Percentiles rank a stretch among this genome's conserved stretches.
phyloP scores from a whole-genome alignment of 2,888 invertebrate genomes.

The Epinotia brunnichana region DNA sequence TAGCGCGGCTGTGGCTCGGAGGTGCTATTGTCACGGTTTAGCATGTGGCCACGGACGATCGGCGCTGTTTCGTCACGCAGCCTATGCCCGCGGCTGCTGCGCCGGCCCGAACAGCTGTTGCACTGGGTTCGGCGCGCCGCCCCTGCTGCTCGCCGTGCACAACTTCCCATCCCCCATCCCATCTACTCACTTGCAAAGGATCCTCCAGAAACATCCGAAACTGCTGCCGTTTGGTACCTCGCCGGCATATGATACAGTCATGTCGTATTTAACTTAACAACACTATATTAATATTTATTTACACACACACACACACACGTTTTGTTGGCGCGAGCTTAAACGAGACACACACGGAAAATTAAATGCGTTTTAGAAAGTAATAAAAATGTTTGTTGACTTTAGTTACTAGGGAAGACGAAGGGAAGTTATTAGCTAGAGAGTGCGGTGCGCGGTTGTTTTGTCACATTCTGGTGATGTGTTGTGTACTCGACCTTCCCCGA shows the following conservation, averaged over 20 bases:
- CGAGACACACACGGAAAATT: conserved; percentile 80
- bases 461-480: conserved; percentile 80
- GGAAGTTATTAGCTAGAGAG: conserved; percentile 66
- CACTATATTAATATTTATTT: conserved; percentile 77
- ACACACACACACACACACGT: conserved; percentile 80
- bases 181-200: conserved; percentile 90
- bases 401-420: conserved; percentile 71
- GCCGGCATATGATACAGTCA: conserved; percentile 95
- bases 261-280: conserved; percentile 74
- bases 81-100: conserved; percentile 49
- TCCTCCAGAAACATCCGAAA: conserved; percentile 96
- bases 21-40: conserved; percentile 61
- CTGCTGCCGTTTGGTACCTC: conserved; percentile 96
- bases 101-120: conserved; percentile 71
- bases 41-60: conserved; percentile 57
- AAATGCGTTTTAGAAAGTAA: conserved; percentile 81
- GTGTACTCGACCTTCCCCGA: conserved; percentile 69
- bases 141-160: conserved; percentile 46
- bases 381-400: conserved; percentile 71
- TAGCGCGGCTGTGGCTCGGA: conserved; percentile 50
- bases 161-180: conserved; percentile 49
- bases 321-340: conserved; percentile 74
- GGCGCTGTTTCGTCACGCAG: conserved; percentile 61
- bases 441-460: conserved; percentile 65
- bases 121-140: conserved; percentile 39